phyloP scores from a whole-genome alignment of 2,888 invertebrate species.

The Eupithecia vulgata region DNA sequence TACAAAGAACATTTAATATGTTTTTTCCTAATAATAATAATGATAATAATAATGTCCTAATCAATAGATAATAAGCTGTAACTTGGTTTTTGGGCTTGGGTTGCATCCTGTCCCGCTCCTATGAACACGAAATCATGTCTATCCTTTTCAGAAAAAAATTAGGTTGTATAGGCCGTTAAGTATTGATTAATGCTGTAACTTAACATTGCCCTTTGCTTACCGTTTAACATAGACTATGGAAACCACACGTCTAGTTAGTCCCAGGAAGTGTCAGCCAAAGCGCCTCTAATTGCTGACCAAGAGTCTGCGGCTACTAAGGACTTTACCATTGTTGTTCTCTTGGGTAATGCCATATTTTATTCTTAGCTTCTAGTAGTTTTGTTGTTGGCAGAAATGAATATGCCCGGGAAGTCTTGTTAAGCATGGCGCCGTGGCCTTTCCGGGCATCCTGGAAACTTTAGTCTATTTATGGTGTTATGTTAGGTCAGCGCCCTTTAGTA shows the following conservation, averaged over 20 bases:
- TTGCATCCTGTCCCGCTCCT: too few species aligned
- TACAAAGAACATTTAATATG: too few species aligned
- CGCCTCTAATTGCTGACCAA: slow-evolving; percentile 36
- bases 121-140: too few species aligned
- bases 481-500: not conserved
- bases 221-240: not conserved
- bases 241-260: slow-evolving; percentile 15
- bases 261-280: slow-evolving; percentile 13
- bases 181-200: not conserved
- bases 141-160: too few species aligned
- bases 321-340: slow-evolving; percentile 32
- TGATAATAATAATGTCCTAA: too few species aligned
- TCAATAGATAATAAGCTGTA: too few species aligned
- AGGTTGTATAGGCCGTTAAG: too few species aligned
- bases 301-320: slow-evolving; percentile 32
- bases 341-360: slow-evolving; percentile 31
- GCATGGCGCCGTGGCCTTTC: not conserved
- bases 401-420: not conserved
- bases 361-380: not conserved
- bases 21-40: too few species aligned
- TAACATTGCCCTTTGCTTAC: not conserved
- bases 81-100: too few species aligned
- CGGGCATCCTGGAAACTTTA: not conserved
- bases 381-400: not conserved
- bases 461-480: not conserved